A percentile compares a stretch with the other conserved stretches of the same genome.
Evolutionary conservation across 1,140 invertebrate genomes (phyloP).

Genomic region (Apis dorsata): DNA sequence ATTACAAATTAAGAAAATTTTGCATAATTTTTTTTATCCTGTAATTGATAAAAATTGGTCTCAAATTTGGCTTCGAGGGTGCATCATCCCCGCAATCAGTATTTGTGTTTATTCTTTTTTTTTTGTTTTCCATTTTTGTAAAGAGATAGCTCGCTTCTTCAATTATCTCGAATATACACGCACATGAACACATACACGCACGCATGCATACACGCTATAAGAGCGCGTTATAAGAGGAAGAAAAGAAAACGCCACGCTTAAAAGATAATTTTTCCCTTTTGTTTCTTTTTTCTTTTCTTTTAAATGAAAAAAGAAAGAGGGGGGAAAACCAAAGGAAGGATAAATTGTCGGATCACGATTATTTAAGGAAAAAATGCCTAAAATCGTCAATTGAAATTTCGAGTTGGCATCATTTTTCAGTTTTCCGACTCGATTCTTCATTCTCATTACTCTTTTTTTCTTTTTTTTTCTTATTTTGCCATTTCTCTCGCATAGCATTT

Average conservation of each 20-base stretch:
- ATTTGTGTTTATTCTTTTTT: not conserved
- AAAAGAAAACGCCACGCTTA: slow-evolving; percentile 46
- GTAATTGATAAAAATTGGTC: not conserved
- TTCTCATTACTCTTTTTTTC: not conserved
- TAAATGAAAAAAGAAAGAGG: not conserved
- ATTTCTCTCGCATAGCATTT: slow-evolving; percentile 17
- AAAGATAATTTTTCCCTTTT: not conserved
- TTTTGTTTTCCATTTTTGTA: slow-evolving; percentile 35
- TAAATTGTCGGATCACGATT: slow-evolving; percentile 22
- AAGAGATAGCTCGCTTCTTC: slow-evolving; percentile 52
- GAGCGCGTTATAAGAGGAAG: slow-evolving; percentile 55
- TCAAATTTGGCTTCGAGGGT: slow-evolving; percentile 26
- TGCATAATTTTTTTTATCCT: not conserved
- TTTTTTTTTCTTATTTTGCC: not conserved
- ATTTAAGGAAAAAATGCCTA: slow-evolving; percentile 21
- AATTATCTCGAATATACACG: slow-evolving; percentile 60
- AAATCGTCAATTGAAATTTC: slow-evolving; percentile 34
- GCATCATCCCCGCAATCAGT: slow-evolving; percentile 55
- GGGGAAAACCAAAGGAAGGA: not conserved
- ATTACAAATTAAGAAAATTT: slow-evolving; percentile 1
- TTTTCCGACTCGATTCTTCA: not conserved
- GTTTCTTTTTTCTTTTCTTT: not conserved
- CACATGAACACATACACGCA: slow-evolving; percentile 62
- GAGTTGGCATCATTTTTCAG: slow-evolving; percentile 1
- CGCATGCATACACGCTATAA: slow-evolving; percentile 58